Conservation (phyloP, 2,888 invertebrate genomes). For the Philereme vetulata region DNA sequence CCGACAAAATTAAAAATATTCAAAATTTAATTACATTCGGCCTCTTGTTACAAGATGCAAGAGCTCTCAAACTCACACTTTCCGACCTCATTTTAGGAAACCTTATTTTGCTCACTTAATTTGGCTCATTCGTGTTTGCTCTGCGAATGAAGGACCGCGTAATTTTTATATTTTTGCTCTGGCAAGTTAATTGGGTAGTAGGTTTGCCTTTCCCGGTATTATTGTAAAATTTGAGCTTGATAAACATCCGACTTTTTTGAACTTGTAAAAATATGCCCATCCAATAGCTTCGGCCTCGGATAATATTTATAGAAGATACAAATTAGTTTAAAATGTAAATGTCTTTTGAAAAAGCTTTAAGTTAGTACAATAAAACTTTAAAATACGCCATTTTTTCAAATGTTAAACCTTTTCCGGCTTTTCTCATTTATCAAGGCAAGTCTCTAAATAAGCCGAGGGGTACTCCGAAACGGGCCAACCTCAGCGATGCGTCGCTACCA, state of each 20-base stretch:
- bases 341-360: no score
- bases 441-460: constrained; percentile 10
- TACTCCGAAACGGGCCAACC: constrained; percentile 35
- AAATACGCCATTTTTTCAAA: no score
- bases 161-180: constrained; percentile 69
- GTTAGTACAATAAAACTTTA: no score
- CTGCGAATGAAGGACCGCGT: constrained; percentile 67
- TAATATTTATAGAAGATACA: no score
- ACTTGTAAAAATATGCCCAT: background rate
- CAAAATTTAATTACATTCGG: constrained; percentile 71
- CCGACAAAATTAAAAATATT: constrained; percentile 61
- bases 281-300: no score
- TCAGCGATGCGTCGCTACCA: constrained; percentile 48
- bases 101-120: constrained; percentile 81
- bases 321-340: no score
- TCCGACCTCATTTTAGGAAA: constrained; percentile 73
- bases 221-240: no score
- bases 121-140: constrained; percentile 77
- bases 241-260: constrained; percentile 6
- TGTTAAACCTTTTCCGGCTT: constrained; percentile 8
- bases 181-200: constrained; percentile 68
- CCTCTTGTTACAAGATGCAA: constrained; percentile 61
- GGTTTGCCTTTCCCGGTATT: constrained; percentile 1
- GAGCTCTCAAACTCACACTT: constrained; percentile 60
- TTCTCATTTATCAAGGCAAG: constrained; percentile 3